Conservation (phyloP, 2,797 vertebrate species). For the Heterohyrax brucei region DNA sequence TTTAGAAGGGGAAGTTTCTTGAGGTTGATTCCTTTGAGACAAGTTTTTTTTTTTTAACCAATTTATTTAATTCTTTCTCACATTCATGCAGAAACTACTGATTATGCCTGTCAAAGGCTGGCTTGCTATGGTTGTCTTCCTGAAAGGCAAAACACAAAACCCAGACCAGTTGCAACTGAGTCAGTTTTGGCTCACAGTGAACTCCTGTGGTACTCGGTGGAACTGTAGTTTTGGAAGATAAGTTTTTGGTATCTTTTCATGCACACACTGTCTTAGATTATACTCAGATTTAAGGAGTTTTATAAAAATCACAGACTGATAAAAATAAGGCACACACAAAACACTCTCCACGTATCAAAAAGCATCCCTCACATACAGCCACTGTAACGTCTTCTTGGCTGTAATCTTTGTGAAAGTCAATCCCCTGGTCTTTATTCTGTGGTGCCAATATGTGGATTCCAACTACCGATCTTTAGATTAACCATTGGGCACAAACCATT, state of each 20-base stretch:
- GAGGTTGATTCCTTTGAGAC: background rate
- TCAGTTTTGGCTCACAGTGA: background rate
- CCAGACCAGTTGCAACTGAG: background rate
- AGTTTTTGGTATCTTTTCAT: constrained; percentile 10
- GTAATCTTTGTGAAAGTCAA: background rate
- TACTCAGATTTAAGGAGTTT: background rate
- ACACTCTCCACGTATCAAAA: background rate
- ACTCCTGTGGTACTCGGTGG: too few species aligned
- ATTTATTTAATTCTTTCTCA: background rate
- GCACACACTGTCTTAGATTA: background rate
- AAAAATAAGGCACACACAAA: constrained; percentile 17
- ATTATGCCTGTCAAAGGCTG: too few species aligned
- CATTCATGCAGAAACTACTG: background rate
- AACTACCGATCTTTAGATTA: too few species aligned
- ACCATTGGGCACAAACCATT: background rate
- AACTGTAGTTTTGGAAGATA: background rate
- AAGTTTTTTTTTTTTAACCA: background rate
- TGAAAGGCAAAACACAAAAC: background rate
- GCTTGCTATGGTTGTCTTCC: background rate
- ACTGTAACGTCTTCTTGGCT: background rate
- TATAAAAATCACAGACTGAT: constrained; percentile 28
- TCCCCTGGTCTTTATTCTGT: background rate
- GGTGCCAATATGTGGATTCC: background rate
- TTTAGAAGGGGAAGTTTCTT: background rate
- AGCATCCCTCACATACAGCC: background rate